These are phyloP conservation scores for Muscicapa adusta DNA, from an alignment of 2,113 vertebrate genomes.

Conservation along the genomic window DNA sequence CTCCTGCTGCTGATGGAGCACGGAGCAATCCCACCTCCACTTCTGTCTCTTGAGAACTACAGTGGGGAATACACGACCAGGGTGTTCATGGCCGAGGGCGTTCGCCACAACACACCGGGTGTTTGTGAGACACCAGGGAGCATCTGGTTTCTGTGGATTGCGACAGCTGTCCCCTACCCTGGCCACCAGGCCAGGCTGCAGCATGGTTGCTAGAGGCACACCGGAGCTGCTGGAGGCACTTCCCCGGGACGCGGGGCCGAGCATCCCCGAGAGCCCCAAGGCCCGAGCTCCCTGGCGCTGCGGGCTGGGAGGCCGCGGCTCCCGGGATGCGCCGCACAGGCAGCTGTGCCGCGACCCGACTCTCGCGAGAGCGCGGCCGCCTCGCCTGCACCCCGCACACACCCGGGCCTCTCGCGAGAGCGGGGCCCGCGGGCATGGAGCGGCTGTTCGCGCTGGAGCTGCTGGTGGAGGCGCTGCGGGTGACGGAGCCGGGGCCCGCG, in stretches of 20 bases:
- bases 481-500: slow-evolving; percentile 8
- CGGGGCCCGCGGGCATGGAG: background rate
- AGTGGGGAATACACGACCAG: rapidly evolving
- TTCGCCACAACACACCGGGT: rapidly evolving
- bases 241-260: rapidly evolving
- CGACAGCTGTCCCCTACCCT: no score
- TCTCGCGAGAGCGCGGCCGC: background rate
- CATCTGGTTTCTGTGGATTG: rapidly evolving
- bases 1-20: no score
- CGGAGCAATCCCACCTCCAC: rapidly evolving
- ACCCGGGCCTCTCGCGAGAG: background rate
- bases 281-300: rapidly evolving
- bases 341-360: rapidly evolving
- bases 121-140: rapidly evolving
- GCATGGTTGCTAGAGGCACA: rapidly evolving
- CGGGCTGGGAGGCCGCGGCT: background rate
- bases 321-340: background rate
- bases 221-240: no score
- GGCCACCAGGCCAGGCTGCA: background rate
- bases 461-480: slow-evolving; percentile 75
- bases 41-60: rapidly evolving
- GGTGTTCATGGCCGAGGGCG: background rate
- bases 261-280: rapidly evolving
- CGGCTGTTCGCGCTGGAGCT: slow-evolving; percentile 82
- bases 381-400: rapidly evolving